These are phyloP conservation scores for Tragelaphus imberbis DNA, from an alignment of 2,113 vertebrate species.

Conservation along the genomic window DNA sequence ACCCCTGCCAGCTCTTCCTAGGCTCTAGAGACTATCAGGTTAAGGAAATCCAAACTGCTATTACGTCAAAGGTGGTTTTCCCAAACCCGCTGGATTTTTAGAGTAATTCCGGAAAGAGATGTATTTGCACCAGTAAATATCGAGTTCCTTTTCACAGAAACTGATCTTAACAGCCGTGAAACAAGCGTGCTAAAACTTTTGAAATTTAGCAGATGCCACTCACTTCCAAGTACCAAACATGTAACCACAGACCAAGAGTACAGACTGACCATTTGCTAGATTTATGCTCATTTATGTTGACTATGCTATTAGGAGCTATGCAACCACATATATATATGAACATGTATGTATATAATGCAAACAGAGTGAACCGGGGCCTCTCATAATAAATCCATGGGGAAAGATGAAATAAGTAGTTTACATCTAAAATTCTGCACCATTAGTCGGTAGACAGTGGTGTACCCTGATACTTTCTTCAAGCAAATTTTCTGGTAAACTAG, in stretches of 20 bases:
- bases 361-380: not conserved
- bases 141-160: not conserved
- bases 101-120: not conserved
- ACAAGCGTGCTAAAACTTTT: not conserved
- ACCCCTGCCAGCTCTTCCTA: not conserved
- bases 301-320: not conserved
- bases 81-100: not conserved
- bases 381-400: constrained; percentile 17
- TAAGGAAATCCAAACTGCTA: not conserved
- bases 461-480: not conserved
- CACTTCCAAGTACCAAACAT: not conserved
- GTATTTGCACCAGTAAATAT: not conserved
- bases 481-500: constrained; percentile 32
- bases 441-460: not conserved
- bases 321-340: too few relatives aligned
- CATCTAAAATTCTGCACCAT: not conserved
- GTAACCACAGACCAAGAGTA: not conserved
- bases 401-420: not conserved
- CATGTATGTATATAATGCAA: not conserved
- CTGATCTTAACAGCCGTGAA: not conserved
- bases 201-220: not conserved
- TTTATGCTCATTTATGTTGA: not conserved
- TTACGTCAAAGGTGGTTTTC: not conserved
- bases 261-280: not conserved
- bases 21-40: not conserved